Conservation (phyloP, 1,140 invertebrate species). For the Aphelenchoides fujianensis region DNA sequence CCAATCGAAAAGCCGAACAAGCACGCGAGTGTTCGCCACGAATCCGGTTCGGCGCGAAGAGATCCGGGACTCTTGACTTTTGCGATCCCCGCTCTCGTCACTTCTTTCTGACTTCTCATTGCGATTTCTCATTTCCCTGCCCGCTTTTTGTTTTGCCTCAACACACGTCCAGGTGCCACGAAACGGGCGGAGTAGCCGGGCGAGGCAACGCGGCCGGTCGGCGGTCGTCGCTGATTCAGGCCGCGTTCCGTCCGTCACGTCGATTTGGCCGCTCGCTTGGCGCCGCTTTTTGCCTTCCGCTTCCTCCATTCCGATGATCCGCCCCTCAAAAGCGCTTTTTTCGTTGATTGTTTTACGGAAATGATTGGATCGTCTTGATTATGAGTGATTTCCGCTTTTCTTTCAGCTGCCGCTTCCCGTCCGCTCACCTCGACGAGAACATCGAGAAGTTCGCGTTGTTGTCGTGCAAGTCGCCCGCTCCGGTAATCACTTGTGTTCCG, state of each 20-base stretch:
- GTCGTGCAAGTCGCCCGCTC: not conserved
- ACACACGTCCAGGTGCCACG: not conserved
- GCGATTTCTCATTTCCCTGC: not conserved
- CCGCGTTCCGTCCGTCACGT: not conserved
- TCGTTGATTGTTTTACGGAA: no score
- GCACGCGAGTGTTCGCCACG: not conserved
- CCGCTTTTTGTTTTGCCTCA: no score
- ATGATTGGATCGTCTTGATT: no score
- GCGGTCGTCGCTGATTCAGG: not conserved
- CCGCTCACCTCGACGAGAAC: no score
- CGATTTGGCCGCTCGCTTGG: no score
- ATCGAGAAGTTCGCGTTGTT: constrained; percentile 12
- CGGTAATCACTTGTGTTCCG: not conserved
- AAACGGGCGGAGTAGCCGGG: not conserved
- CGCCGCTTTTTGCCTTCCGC: not conserved
- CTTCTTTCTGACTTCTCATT: constrained; percentile 2
- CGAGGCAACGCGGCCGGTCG: no score
- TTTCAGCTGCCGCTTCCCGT: constrained; percentile 12
- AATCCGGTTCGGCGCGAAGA: not conserved
- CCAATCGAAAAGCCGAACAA: no score
- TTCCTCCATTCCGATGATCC: constrained; percentile 4
- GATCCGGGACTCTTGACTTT: no score
- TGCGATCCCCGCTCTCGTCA: no score
- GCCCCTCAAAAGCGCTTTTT: not conserved
- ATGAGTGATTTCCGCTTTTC: not conserved